phyloP scores from a whole-genome alignment of 2,888 invertebrate genomes.

The Pachydiplax longipennis region DNA sequence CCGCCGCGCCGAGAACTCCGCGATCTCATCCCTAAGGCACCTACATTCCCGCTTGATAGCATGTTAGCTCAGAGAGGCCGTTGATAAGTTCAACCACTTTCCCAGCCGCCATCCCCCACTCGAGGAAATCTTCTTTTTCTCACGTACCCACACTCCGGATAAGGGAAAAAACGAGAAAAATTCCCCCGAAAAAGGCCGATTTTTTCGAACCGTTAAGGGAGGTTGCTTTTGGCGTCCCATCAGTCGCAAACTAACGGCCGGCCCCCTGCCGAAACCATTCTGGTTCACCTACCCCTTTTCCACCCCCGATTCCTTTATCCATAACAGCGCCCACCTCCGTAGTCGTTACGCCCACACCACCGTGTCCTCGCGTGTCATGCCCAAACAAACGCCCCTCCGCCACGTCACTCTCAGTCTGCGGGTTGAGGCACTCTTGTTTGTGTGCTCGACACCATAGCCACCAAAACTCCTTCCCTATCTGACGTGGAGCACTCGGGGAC shows the following conservation, averaged over 20 bases:
- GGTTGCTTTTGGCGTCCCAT: slow-evolving; percentile 12
- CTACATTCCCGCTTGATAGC: slow-evolving; percentile 33
- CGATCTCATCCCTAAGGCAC: neutral
- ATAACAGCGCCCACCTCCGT: neutral
- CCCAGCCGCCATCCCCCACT: neutral
- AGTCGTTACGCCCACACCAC: neutral
- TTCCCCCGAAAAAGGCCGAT: neutral
- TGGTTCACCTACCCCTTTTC: neutral
- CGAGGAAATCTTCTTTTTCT: neutral
- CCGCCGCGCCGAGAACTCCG: neutral
- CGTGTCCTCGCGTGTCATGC: neutral
- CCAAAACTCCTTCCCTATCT: neutral
- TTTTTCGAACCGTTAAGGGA: neutral
- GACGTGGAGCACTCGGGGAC: neutral
- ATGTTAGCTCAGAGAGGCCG: slow-evolving; percentile 39
- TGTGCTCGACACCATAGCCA: neutral
- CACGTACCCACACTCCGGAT: neutral
- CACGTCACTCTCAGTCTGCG: neutral
- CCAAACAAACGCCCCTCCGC: neutral
- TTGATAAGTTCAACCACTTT: slow-evolving; percentile 43
- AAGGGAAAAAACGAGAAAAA: neutral
- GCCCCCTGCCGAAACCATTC: neutral
- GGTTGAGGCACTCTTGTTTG: neutral
- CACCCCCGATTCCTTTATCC: neutral
- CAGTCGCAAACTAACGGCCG: slow-evolving; percentile 19